Base-by-base conservation (phyloP, 2,888 invertebrate genomes). In the Rotaria sp. region DNA sequence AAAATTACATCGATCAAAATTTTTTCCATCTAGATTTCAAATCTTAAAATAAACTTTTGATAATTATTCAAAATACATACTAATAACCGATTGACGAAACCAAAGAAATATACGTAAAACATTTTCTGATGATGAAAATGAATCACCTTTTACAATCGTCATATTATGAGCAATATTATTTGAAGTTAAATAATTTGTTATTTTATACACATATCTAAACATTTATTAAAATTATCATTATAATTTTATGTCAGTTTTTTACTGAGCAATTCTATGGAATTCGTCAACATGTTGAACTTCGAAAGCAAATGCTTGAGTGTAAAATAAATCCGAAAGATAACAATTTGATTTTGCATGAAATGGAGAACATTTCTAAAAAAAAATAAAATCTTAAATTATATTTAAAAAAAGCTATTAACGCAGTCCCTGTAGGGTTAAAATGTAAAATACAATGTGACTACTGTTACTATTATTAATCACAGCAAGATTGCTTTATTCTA, bases 221-320 rank as follows among this genome's bases (percentile, higher is more conserved):
- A 48, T 8, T 8, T 15, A 48, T 15, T 8, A 48, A 48, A 11
- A 48, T 48, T 48, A 48, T 11, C 8, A 52, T 52, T 24, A 24
- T 5, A 52, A 15, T 41, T 41, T 41, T 5, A 5, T 41, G 41
- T 5, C 3, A 11, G 24, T 24, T 21, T 24, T 5, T 24, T 45
- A 80, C 80, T 26, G 24, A n/a, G 80, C 45, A n/a, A 45, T 80
- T 80, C 15, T 41, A 13, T 80, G 8, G 45, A 80, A 80, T 5
- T 80, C 80, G n/a, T 80, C 15, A 8, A 45, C 2, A 80, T 80
- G 38, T n/a, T 13, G 4, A n/a, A 41, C 13, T n/a, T 80, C 45
- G 45, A 80, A 80, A 26, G n/a, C 80, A 45, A 80, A 80, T 45
- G 80, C 80, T 45, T 80, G 80, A 13, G 80, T 15, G n/a, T 80